Evolutionary conservation across 2,113 vertebrate species (phyloP).

Genomic region (Oncorhynchus tshawytscha): DNA sequence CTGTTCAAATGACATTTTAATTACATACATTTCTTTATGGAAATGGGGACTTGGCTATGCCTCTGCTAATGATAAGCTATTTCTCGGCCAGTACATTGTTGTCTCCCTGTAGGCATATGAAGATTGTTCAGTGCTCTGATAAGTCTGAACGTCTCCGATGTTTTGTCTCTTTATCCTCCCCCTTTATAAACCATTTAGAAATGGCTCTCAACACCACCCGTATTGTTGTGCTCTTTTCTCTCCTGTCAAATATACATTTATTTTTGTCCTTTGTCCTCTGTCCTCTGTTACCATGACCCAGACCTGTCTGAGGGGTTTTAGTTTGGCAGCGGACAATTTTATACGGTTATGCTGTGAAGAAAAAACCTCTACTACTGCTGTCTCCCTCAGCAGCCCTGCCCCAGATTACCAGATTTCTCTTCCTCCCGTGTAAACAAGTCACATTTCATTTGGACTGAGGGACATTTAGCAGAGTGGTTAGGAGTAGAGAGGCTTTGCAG

Average conservation of each 20-base stretch:
- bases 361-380: slow-evolving; percentile 3
- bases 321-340: background rate
- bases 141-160: no score
- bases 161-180: background rate
- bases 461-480: slow-evolving; percentile 13
- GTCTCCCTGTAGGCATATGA: background rate
- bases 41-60: background rate
- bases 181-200: background rate
- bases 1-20: background rate
- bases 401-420: slow-evolving; percentile 13
- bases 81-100: background rate
- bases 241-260: background rate
- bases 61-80: background rate
- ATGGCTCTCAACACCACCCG: background rate
- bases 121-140: background rate
- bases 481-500: background rate
- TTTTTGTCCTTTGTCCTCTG: slow-evolving; percentile 3
- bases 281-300: slow-evolving; percentile 2
- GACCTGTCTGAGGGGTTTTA: background rate
- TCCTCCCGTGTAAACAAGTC: slow-evolving; percentile 14
- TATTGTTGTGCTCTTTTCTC: background rate
- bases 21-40: background rate
- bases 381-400: background rate
- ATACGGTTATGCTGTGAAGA: background rate
- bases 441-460: slow-evolving; percentile 3